These are phyloP conservation scores for Echiichthys vipera DNA, from an alignment of 2,797 vertebrate genomes.

Conservation along the genomic window DNA sequence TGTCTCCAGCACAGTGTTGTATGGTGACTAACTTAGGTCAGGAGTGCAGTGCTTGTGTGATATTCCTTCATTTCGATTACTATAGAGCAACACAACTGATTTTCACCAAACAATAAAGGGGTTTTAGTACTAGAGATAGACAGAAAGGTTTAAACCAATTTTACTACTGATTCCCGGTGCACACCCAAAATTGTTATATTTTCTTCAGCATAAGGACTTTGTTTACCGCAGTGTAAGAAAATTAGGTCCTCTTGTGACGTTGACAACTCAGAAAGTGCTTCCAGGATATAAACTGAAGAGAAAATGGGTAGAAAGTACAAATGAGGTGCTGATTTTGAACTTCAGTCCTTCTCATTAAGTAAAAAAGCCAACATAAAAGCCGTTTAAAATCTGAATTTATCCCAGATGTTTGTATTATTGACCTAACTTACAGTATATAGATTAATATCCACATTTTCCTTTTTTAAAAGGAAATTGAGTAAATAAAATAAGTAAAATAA, in stretches of 20 bases:
- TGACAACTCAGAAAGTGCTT: conserved; percentile 13
- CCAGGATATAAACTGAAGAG: background rate
- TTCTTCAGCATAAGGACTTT: background rate
- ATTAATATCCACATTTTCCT: background rate
- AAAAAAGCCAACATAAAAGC: background rate
- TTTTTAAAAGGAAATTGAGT: no score
- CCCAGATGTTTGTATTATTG: conserved; percentile 2
- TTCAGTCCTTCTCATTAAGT: background rate
- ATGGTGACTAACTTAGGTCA: conserved; percentile 10
- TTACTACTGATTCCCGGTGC: background rate
- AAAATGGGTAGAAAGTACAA: conserved; percentile 17
- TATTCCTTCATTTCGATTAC: background rate
- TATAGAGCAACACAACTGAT: background rate
- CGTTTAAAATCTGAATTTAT: background rate
- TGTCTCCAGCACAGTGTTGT: background rate
- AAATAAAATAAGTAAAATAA: conserved; percentile 31
- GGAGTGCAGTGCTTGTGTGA: background rate
- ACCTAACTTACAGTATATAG: background rate
- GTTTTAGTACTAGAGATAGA: no score
- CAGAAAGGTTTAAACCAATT: background rate
- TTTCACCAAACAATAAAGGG: background rate
- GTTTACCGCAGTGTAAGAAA: conserved; percentile 14
- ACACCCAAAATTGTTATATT: background rate
- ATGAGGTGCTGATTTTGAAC: conserved; percentile 25
- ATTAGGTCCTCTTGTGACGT: conserved; percentile 22